Conservation (phyloP, 2,797 vertebrate species). For the Cynopterus sphinx region DNA sequence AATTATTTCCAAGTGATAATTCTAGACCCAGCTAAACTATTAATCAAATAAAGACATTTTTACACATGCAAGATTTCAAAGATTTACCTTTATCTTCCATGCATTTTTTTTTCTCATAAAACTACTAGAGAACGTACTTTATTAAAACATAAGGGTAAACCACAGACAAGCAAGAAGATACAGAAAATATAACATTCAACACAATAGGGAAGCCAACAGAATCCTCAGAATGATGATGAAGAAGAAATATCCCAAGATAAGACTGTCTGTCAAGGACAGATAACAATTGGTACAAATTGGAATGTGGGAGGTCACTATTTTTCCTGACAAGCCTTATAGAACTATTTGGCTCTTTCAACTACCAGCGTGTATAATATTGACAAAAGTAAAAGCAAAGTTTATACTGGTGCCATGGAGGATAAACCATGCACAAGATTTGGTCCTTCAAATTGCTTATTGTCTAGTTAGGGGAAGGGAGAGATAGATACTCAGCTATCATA, state of each 20-base stretch:
- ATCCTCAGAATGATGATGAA: background rate
- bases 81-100: background rate
- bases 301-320: background rate
- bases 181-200: background rate
- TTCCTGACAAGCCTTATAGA: background rate
- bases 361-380: background rate
- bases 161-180: background rate
- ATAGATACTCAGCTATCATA: background rate
- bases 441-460: background rate
- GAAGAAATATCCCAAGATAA: background rate
- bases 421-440: background rate
- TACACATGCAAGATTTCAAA: background rate
- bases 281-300: background rate
- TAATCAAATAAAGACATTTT: slow-evolving; percentile 20
- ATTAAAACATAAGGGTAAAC: slow-evolving; percentile 6
- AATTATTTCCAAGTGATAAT: slow-evolving; percentile 6
- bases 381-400: slow-evolving; percentile 18
- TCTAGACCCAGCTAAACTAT: background rate
- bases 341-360: background rate
- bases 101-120: background rate
- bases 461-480: background rate
- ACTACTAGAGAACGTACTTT: background rate
- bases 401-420: background rate
- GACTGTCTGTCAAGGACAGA: background rate
- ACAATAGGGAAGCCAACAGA: background rate